Evolutionary conservation across 2,888 invertebrate genomes (phyloP), one percentile per base, ranked within the genome.

Genomic region (Athalia rosae): DNA sequence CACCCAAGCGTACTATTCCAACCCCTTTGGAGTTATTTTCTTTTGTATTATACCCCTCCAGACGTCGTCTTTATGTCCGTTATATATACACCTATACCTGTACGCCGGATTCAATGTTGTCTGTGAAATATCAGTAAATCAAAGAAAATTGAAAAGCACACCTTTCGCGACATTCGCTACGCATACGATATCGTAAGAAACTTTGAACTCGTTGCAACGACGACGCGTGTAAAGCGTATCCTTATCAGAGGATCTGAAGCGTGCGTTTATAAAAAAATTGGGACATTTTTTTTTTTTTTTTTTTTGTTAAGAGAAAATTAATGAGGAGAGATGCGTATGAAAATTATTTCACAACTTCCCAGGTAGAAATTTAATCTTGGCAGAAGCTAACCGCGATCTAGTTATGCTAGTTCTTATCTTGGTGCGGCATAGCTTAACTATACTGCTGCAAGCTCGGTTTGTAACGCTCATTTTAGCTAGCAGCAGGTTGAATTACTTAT

Each of bases 1-100:
- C 79, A 83, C 86, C 85, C 86, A 59, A 81, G 85, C 80, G 86
- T 83, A 79, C 83, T 82, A 80, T 85, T 85, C 80, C 80, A 82
- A 82, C 81, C 73, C 82, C 78, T 76, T 79, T 76, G 78, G 79
- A 80, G 77, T 79, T 77, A 79, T 80, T 82, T 81, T 80, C 79
- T 82, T 76, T 78, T 67, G 56, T 71, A 71, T 71, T 71, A 71
- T 71, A 58, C 59, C 7, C 8, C 67, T 71, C 56, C 58, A 71
- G 56, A 71, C 71, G 71, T 41, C 50, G 62, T 4, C 41, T 56
- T 43, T 71, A 41, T 58, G 15, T 69, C 67, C 11, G 43, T 15
- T 61, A 28, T 69, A 28, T 69, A 53, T 69, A n/a, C 41, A 53
- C 69, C 5, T 66, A 15, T 58, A 47, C 15, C 5, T 64, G 64